Base-by-base conservation (phyloP, 2,113 vertebrate genomes). In the Crotalus helleri region DNA sequence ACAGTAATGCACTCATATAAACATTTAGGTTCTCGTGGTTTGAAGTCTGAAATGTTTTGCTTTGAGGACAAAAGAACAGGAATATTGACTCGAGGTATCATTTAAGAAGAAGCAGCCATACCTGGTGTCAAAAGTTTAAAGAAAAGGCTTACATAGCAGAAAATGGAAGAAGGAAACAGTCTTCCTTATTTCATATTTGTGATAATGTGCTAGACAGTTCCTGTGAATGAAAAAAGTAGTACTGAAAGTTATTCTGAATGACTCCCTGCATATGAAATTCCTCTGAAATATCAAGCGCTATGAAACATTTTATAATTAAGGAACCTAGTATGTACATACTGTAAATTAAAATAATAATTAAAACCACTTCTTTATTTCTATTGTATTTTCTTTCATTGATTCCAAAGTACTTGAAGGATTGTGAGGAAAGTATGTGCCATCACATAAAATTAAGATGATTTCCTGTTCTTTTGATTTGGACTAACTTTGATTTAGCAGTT, bases 21-120 rank as follows among this genome's bases (percentile, higher is more conserved):
- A 81, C 13, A 89, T 96, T 95, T 93, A 93, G 92, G 95, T 93
- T 92, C 95, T 95, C 93, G 88, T 96, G 93, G 29, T 49, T 69
- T 49, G 15, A 85, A 3, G 13, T 39, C 26, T 85, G 39, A 17
- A 55, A 23, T 85, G 33, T 55, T 23, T 44, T 39, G 6, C 7
- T 46, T 29, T 86, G 74, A 55, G 54, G 94, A 93, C 87, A 93
- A 92, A 57, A 94, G 93, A 95, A 94, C 94, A 69, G 92, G 46
- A 95, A 95, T 93, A 61, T 0, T 0, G 81, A 93, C 57, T 17
- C 26, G 23, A 57, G 33, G 51, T 85, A 57, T 91, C 17, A 85
- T 74, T 74, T 74, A 74, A 74, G 69, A 11, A 53, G 29, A 3
- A 21, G 19, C 17, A 74, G 29, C 3, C 17, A 33, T 46, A 54